Base-by-base conservation (phyloP, 2,113 vertebrate genomes). In the Odocoileus hemionus region DNA sequence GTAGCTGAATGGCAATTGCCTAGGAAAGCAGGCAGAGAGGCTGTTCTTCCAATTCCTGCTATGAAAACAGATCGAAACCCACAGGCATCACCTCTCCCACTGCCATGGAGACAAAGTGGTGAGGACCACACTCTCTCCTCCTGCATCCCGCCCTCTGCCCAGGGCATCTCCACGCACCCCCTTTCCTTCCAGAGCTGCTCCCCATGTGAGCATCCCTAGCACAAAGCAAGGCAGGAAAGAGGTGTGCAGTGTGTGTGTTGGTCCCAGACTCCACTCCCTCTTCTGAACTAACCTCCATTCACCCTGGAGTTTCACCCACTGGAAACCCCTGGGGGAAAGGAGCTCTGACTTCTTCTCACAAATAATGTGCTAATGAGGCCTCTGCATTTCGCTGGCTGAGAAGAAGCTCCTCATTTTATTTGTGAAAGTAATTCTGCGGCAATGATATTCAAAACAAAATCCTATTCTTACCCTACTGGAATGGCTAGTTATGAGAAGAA, bases 401-500 rank as follows among this genome's bases (percentile, higher is more conserved):
- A 78, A 52, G 30, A 25, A 92, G 21, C 45, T 92, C 25, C 8
- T 50, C 7, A 43, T 58, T 90, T 93, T 57, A 45, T 43, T 7
- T 54, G 12, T 86, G 78, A 88, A 89, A 57, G 39, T 58, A 45
- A 88, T 45, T 82, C 85, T 88, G 58, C 86, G 39, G 39, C 91
- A 92, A 36, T 39, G 17, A 25, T 88, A 84, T 85, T 58, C 19
- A 23, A 30, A n/a, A 64, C 25, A 61, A 88, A 58, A 45, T 23
- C 21, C 54, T 55, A 39, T 50, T 86, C 36, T 45, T 94, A 30
- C 5, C 45, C 50, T 70, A 43, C n/a, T 57, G 52, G 39, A 70
- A 45, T 82, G 17, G 4, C 15, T 91, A 54, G 33, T 28, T 86
- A 25, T 28, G 33, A 91, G 89, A 94, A 95, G 39, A 91, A 95